Percentiles rank a stretch among this genome's conserved stretches.
Evolutionary conservation across 2,797 vertebrate genomes (phyloP).

Genomic region (Oryzias dopingdopingensis): DNA sequence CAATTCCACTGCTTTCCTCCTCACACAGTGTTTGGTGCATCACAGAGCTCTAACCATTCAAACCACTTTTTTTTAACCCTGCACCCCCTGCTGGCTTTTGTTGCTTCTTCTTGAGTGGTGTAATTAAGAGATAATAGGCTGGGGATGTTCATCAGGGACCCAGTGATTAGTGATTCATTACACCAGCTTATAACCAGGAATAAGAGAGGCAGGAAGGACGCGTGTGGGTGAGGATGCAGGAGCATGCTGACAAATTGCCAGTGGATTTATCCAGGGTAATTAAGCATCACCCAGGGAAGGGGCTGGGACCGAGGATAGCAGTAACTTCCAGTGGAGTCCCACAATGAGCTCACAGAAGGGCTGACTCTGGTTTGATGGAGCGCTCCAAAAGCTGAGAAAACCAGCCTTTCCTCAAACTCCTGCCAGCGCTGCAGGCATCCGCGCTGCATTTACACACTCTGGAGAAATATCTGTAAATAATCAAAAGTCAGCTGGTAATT

Average conservation of each 20-base stretch:
- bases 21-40: constrained; percentile 25
- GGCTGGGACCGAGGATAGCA: constrained; percentile 36
- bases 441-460: background rate
- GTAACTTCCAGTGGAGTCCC: constrained; percentile 34
- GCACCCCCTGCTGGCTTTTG: constrained; percentile 76
- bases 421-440: background rate
- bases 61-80: constrained; percentile 30
- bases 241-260: constrained; percentile 73
- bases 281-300: constrained; percentile 67
- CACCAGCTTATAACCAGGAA: constrained; percentile 83
- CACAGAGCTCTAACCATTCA: constrained; percentile 22
- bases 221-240: constrained; percentile 37
- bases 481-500: no score
- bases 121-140: constrained; percentile 91
- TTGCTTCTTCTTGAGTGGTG: constrained; percentile 76
- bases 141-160: constrained; percentile 84
- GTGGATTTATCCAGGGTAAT: constrained; percentile 75
- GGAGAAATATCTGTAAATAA: no score
- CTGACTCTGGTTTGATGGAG: constrained; percentile 3
- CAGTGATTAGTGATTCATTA: constrained; percentile 91
- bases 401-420: background rate
- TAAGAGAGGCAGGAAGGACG: constrained; percentile 54
- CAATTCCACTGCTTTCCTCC: constrained; percentile 41
- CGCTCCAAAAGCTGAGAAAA: no score
- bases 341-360: constrained; percentile 9